A percentile compares a stretch with the other conserved stretches of the same genome.
Conservation (phyloP, 1,140 invertebrate genomes). For the Lepidotrigona ventralis region DNA sequence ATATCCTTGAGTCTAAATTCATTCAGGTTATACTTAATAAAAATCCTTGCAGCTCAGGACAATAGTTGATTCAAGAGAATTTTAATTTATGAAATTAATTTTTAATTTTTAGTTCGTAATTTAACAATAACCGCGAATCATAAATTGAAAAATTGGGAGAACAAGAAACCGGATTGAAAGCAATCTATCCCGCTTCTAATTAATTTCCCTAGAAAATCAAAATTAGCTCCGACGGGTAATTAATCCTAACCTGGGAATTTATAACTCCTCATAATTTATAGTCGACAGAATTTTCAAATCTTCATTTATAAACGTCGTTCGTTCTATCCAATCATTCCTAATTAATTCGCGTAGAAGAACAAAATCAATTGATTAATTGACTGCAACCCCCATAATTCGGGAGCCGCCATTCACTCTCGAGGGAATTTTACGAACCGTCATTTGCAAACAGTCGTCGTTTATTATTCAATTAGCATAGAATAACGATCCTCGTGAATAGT, state of each 20-base stretch:
- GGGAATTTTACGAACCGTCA: background rate
- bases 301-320: background rate
- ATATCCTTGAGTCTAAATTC: too few species aligned
- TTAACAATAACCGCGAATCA: too few species aligned
- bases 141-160: too few species aligned
- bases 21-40: too few species aligned
- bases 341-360: too few species aligned
- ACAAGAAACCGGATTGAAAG: background rate
- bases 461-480: conserved; percentile 39
- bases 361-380: background rate
- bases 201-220: background rate
- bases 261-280: too few species aligned
- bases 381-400: background rate
- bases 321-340: background rate
- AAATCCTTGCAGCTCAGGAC: too few species aligned
- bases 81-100: too few species aligned
- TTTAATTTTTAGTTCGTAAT: too few species aligned
- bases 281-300: background rate
- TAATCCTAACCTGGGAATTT: background rate
- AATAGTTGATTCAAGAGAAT: too few species aligned
- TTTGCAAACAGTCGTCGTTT: background rate
- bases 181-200: background rate
- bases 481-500: background rate
- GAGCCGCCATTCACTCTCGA: too few species aligned
- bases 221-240: background rate